A percentile compares a stretch with the other conserved stretches of the same genome.
Evolutionary conservation across 2,113 vertebrate genomes (phyloP).

Genomic region (Pongo pygmaeus): DNA sequence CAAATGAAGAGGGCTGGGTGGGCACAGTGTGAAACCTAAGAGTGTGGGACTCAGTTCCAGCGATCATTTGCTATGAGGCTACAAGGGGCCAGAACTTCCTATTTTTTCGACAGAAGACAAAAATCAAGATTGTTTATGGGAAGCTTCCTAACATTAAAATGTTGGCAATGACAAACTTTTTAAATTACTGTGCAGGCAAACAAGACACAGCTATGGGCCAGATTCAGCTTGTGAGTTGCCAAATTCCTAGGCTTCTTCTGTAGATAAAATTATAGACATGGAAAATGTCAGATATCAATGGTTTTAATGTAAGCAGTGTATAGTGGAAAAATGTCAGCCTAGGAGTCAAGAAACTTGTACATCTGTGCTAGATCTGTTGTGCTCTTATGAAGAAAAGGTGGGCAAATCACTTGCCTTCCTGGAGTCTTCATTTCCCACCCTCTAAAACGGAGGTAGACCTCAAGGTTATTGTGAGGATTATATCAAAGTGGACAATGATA

Average conservation of each 20-base stretch:
- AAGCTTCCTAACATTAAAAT: not conserved
- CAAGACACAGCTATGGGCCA: not conserved
- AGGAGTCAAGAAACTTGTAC: not conserved
- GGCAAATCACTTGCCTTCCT: not conserved
- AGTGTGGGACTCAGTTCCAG: not conserved
- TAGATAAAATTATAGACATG: not conserved
- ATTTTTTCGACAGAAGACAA: not conserved
- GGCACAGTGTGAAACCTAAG: not conserved
- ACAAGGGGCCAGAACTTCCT: not conserved
- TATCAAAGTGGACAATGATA: not conserved
- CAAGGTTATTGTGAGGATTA: not conserved
- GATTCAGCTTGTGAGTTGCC: not conserved
- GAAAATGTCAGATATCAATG: not conserved
- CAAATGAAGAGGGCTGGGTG: not conserved
- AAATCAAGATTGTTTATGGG: not conserved
- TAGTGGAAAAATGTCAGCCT: not conserved
- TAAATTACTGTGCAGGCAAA: not conserved
- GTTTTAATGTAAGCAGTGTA: not conserved
- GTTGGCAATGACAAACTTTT: not conserved
- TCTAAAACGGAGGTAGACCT: not conserved
- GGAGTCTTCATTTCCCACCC: not conserved
- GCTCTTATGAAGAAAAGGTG: accelerated
- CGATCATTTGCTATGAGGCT: not conserved
- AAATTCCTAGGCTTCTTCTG: not conserved
- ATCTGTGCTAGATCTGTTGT: not conserved